Percentiles rank a stretch among this genome's conserved stretches.
Evolutionary conservation across 2,888 invertebrate genomes (phyloP).

Genomic region (Branchipolynoe longqiensis): DNA sequence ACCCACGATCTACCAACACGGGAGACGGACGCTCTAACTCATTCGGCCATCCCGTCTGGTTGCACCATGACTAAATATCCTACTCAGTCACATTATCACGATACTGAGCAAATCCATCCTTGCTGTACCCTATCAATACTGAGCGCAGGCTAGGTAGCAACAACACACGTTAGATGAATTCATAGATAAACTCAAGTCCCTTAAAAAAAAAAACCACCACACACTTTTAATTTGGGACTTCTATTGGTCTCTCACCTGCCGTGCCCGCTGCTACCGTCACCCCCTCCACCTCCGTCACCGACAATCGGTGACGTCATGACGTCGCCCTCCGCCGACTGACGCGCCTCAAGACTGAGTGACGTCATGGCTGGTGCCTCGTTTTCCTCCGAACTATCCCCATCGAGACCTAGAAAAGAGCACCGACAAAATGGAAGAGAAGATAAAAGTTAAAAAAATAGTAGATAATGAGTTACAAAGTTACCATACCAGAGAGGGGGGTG

Average conservation of each 20-base stretch:
- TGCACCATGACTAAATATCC: too few relatives aligned
- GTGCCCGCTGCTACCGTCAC: slow-evolving; percentile 72
- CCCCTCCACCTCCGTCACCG: slow-evolving; percentile 74
- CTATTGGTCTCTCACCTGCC: slow-evolving; percentile 12
- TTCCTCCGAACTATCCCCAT: slow-evolving; percentile 41
- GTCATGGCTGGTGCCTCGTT: slow-evolving; percentile 4
- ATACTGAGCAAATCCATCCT: too few relatives aligned
- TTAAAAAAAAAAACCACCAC: neutral
- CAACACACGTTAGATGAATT: too few relatives aligned
- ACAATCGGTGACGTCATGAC: slow-evolving; percentile 72
- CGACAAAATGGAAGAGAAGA: neutral
- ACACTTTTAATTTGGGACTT: neutral
- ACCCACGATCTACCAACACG: too few relatives aligned
- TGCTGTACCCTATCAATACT: too few relatives aligned
- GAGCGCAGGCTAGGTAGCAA: too few relatives aligned
- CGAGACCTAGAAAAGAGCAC: slow-evolving; percentile 22
- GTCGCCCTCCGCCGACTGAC: slow-evolving; percentile 75
- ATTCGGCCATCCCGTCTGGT: too few relatives aligned
- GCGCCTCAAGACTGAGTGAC: slow-evolving; percentile 60
- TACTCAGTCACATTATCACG: too few relatives aligned
- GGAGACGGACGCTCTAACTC: too few relatives aligned
- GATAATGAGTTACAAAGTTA: too few relatives aligned
- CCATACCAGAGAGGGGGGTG: too few relatives aligned
- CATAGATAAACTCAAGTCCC: neutral
- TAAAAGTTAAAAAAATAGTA: too few relatives aligned